Evolutionary conservation across 2,888 invertebrate species (phyloP), one percentile per base, ranked within the genome.

Genomic region (Rhingia campestris): DNA sequence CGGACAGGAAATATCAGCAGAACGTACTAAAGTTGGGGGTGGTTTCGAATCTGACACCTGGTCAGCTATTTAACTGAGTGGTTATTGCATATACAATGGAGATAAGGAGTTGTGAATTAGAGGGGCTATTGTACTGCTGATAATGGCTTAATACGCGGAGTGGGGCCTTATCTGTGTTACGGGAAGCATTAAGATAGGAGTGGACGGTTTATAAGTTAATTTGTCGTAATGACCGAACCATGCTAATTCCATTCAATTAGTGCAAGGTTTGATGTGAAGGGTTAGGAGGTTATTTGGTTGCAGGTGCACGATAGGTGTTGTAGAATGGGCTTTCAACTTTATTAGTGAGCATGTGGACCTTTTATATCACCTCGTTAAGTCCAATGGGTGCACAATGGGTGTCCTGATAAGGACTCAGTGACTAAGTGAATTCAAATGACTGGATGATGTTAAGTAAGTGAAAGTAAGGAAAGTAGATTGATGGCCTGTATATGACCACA

Each of bases 171-270:
- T 80, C 74, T 54, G 64, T 37, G 53, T 39, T 67, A 70, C 79
- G 69, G 82, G 69, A 69, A 63, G 12, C 74, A 59, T 75, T 84
- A 59, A 75, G 74, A 80, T 74, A 66, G 69, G 43, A 66, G 53
- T 54, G 6, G 69, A 66, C 64, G 70, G 70, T 66, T 77, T 82
- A 77, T 73, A 58, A 51, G 53, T 63, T 74, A 63, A 74, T 84
- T 84, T 69, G 79, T 59, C 37, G 58, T 32, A 66, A 54, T 76
- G 59, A 3, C 32, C 54, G 22, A 41, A 72, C 66, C 61, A 72
- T 84, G 79, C 58, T 74, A 70, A 80, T 84, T 84, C 64, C 35
- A 84, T 84, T 84, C 59, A 84, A 84, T 84, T 84, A 80, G 70
- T 43, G 39, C 0, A 4, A 5, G 45, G 6, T 39, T 6, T 14